phyloP scores from a whole-genome alignment of 2,888 invertebrate species.

The Eumacrocentrus americanus region DNA sequence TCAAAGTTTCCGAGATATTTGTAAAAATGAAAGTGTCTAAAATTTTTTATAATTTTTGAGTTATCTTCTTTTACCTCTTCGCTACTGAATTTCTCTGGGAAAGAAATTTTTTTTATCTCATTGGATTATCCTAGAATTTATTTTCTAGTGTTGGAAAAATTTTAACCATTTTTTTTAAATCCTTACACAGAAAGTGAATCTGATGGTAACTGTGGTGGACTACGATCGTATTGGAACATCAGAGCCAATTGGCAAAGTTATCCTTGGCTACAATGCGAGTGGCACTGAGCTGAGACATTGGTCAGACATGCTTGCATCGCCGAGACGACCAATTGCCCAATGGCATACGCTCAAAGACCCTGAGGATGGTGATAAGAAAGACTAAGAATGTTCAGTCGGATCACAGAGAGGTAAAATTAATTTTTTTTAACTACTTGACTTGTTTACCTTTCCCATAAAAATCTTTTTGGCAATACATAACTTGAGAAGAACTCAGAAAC shows the following conservation, averaged over 20 bases:
- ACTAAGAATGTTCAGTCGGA: slow-evolving; percentile 63
- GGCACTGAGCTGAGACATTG: slow-evolving; percentile 99
- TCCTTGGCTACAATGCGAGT: slow-evolving; percentile 95
- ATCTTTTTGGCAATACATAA: too few species aligned
- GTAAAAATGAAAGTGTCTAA: too few species aligned
- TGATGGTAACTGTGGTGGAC: slow-evolving; percentile 98
- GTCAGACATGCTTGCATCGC: slow-evolving; percentile 99
- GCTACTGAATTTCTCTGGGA: too few species aligned
- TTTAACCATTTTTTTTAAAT: not conserved
- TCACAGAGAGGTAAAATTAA: slow-evolving; percentile 41
- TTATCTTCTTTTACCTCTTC: too few species aligned
- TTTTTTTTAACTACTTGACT: too few species aligned
- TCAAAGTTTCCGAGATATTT: too few species aligned
- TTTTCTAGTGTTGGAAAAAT: too few species aligned
- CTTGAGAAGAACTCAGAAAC: slow-evolving; percentile 18
- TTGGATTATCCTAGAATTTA: too few species aligned
- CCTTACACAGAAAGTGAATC: slow-evolving; percentile 96
- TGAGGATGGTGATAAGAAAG: slow-evolving; percentile 90
- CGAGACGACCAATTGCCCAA: slow-evolving; percentile 98
- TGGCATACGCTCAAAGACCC: slow-evolving; percentile 99
- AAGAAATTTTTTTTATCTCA: too few species aligned
- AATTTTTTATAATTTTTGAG: too few species aligned
- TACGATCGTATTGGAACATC: slow-evolving; percentile 99
- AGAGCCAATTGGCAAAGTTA: slow-evolving; percentile 97
- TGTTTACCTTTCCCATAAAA: too few species aligned